Base-by-base conservation (phyloP, 92 coral and sea anemone genomes). In the Parazoanthus swiftii region DNA sequence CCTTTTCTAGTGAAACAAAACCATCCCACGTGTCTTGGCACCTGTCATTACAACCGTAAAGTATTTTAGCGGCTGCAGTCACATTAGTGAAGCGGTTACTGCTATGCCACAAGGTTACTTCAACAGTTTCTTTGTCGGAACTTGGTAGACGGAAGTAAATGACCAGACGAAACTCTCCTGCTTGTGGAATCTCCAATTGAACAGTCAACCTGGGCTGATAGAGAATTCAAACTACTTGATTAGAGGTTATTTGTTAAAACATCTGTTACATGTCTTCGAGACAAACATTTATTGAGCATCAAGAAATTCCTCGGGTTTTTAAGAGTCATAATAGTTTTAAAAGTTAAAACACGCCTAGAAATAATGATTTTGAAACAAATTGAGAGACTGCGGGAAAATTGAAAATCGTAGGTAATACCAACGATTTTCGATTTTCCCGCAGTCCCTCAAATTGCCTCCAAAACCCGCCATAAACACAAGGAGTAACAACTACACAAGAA, bases 181-280 rank as follows among this genome's bases (percentile, higher is more conserved):
- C 85, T 70, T 92, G 88, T n/a, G 98, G 94, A 25, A 95, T 95
- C 25, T 89, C 77, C 92, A 95, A 56, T 23, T 43, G 21, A 2
- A 89, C 89, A 4, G 86, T 74, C 25, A 95, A 82, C 0, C 66
- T 79, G 23, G 90, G 50, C 98, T 95, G 89, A n/a, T 38, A 81
- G 38, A 63, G 37, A 76, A 86, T 5, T 20, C 6, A 48, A 11
- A 72, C 13, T 16, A 46, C 11, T 59, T 15, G 63, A 23, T 8
- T n/a, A 36, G 48, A 59, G 51, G 21, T 42, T 29, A 38, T 23
- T 20, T 63, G 70, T 23, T 3, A 23, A 26, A 18, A 6, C 20
- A 63, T 8, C 21, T 11, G 70, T 63, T 63, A 20, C 58, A 43
- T 14, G 26, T 29, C 42, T 13, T 38, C 7, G 23, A 44, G 21